Percentiles rank a stretch among this genome's conserved stretches.
These are phyloP conservation scores for Acrocera orbiculus DNA, from an alignment of 2,888 invertebrate genomes.

Conservation along the genomic window DNA sequence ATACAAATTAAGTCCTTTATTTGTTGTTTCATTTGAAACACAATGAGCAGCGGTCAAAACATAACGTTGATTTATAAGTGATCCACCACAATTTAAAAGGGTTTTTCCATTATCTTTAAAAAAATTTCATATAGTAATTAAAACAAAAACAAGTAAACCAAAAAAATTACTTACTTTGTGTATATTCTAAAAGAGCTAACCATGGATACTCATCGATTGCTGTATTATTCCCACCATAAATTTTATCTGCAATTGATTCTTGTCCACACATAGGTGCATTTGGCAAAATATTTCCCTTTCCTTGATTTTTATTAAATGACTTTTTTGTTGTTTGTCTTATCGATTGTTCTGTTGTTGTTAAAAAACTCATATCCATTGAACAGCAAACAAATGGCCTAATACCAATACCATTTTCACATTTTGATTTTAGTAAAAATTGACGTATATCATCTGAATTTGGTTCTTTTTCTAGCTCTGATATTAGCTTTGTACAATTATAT, in stretches of 20 bases:
- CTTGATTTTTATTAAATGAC: conserved; percentile 10
- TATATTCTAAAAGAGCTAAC: conserved; percentile 50
- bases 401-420: conserved; percentile 20
- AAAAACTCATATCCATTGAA: conserved; percentile 17
- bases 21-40: no score
- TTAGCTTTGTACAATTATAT: conserved; percentile 21
- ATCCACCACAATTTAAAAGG: conserved; percentile 46
- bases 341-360: not conserved
- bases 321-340: not conserved
- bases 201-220: conserved; percentile 49
- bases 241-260: conserved; percentile 30
- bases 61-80: conserved; percentile 44
- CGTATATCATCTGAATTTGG: conserved; percentile 13
- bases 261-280: conserved; percentile 22
- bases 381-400: conserved; percentile 24
- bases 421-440: conserved; percentile 20
- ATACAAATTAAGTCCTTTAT: no score
- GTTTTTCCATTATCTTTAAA: conserved; percentile 16
- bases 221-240: conserved; percentile 42
- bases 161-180: conserved; percentile 37
- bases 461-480: conserved; percentile 15
- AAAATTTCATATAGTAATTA: conserved; percentile 8
- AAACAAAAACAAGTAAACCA: no score
- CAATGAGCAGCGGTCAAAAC: conserved; percentile 46
- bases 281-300: conserved; percentile 20